These are phyloP conservation scores for Dermatophagoides farinae DNA, from an alignment of 1,140 invertebrate genomes.

Conservation along the genomic window DNA sequence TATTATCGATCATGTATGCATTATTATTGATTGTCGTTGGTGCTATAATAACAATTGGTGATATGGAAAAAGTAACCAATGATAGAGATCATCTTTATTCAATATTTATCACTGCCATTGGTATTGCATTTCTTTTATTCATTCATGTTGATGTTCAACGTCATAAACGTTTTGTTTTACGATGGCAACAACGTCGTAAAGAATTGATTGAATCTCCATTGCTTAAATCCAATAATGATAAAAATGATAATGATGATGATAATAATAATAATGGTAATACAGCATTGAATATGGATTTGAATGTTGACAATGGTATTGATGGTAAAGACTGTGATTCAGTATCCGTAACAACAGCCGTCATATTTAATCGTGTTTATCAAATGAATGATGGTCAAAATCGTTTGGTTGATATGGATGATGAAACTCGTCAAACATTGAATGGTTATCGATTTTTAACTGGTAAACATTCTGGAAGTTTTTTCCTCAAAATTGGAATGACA, in stretches of 20 bases:
- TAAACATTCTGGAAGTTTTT: conserved; percentile 45
- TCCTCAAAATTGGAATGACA: conserved; percentile 46
- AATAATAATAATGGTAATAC: conserved; percentile 31
- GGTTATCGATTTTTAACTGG: conserved; percentile 25
- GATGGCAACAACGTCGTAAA: conserved; percentile 11
- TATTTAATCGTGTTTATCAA: conserved; percentile 1
- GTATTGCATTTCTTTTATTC: conserved; percentile 19
- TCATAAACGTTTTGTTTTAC: conserved; percentile 18
- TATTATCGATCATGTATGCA: conserved; percentile 8
- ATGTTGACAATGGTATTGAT: conserved; percentile 8
- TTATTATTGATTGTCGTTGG: not conserved
- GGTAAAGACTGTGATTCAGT: not conserved
- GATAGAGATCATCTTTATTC: conserved; percentile 4
- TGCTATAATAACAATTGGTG: not conserved
- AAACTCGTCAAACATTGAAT: conserved; percentile 6
- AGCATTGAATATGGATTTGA: conserved; percentile 8
- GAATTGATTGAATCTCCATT: conserved; percentile 20
- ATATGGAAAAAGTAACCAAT: not conserved
- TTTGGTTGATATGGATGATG: not conserved
- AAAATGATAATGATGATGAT: too few species aligned
- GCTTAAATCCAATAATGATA: conserved; percentile 32
- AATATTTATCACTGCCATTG: conserved; percentile 12
- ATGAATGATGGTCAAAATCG: not conserved
- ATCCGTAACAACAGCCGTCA: conserved; percentile 9
- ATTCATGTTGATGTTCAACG: conserved; percentile 18